A percentile compares a stretch with the other conserved stretches of the same genome.
Evolutionary conservation across 2,113 vertebrate species (phyloP).

Genomic region (Condylura cristata): DNA sequence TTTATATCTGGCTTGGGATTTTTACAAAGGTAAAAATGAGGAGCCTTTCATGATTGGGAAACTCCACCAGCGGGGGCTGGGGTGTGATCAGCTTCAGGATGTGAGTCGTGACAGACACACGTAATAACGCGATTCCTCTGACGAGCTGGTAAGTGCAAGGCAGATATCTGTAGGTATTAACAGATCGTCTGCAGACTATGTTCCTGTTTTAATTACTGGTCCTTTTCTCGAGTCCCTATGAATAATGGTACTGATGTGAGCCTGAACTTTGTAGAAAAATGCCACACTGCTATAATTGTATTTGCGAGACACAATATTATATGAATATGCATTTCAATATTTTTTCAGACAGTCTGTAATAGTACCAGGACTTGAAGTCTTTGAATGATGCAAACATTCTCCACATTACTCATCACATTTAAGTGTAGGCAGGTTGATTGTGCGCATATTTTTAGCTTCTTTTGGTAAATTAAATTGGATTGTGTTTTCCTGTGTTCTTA

Average conservation of each 20-base stretch:
- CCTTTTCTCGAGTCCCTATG: constrained; percentile 34
- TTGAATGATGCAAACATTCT: constrained; percentile 48
- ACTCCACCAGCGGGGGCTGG: not conserved
- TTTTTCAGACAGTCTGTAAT: constrained; percentile 56
- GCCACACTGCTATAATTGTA: constrained; percentile 48
- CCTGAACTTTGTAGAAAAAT: constrained; percentile 51
- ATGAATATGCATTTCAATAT: constrained; percentile 37
- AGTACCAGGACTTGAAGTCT: constrained; percentile 50
- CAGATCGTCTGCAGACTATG: not conserved
- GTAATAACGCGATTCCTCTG: not conserved
- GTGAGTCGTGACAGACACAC: not conserved
- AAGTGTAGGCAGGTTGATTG: constrained; percentile 26
- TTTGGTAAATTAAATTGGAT: constrained; percentile 55
- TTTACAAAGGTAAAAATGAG: constrained; percentile 7
- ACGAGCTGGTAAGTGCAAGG: not conserved
- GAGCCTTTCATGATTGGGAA: not conserved
- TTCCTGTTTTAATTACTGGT: constrained; percentile 47
- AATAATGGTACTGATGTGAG: constrained; percentile 45
- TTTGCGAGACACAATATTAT: constrained; percentile 42
- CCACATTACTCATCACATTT: constrained; percentile 52
- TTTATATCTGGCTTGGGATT: constrained; percentile 8
- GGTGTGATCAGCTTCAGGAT: not conserved
- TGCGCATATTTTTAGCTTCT: constrained; percentile 35
- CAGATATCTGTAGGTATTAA: not conserved
- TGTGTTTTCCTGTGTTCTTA: constrained; percentile 44